phyloP scores from a whole-genome alignment of 2,888 invertebrate genomes.

The Ypsolopha sequella region DNA sequence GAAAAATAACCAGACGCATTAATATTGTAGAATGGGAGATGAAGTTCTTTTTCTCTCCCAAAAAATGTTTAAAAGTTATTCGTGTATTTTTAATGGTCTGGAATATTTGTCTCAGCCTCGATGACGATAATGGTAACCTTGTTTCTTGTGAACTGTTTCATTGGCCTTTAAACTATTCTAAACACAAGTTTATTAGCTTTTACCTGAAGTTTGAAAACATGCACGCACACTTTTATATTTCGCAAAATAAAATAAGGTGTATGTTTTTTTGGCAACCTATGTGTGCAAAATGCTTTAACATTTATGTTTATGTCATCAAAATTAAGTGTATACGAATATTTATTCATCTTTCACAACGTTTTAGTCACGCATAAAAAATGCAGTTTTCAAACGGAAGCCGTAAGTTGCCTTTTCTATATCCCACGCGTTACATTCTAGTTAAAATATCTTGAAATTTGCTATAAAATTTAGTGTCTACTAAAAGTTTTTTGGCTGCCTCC shows the following conservation, averaged over 20 bases:
- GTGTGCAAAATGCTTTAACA: too few relatives aligned
- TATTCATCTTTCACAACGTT: not conserved
- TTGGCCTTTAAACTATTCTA: constrained; percentile 31
- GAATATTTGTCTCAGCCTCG: constrained; percentile 51
- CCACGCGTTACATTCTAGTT: not conserved
- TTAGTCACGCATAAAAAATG: not conserved
- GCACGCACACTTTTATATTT: too few relatives aligned
- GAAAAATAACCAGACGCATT: not conserved
- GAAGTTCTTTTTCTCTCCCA: not conserved
- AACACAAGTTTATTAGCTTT: constrained; percentile 21
- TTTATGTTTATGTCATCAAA: too few relatives aligned
- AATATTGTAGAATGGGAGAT: not conserved
- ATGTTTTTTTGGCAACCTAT: too few relatives aligned
- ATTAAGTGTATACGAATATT: not conserved
- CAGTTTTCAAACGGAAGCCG: not conserved
- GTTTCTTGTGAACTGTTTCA: constrained; percentile 39
- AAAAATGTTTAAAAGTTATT: not conserved
- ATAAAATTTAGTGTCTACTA: not conserved
- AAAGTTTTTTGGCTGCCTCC: not conserved
- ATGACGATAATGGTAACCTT: constrained; percentile 64
- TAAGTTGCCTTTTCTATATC: not conserved
- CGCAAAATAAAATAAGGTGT: too few relatives aligned
- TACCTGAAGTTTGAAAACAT: too few relatives aligned
- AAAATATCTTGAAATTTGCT: not conserved
- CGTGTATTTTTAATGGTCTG: constrained; percentile 24